Base-by-base conservation (phyloP, 2,797 vertebrate species). In the Trachurus trachurus region DNA sequence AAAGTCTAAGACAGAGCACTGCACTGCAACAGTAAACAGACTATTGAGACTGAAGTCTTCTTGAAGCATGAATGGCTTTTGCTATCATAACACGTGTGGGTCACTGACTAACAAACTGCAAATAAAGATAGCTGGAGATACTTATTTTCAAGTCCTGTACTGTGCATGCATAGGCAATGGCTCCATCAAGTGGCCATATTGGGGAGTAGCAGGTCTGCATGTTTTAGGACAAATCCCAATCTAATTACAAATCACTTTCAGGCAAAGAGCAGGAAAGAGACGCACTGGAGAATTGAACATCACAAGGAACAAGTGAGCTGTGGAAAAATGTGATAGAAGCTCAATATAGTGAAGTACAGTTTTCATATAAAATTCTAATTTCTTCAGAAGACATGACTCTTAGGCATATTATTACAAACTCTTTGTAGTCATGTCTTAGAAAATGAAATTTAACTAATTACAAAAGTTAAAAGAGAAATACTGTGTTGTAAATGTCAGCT, bases 111-210 rank as follows among this genome's bases (percentile, higher is more conserved):
- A 26, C 34, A 6, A 13, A 37, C 26, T 47, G 0, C 9, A 71
- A 9, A 16, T 7, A 17, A 31, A 52, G 21, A 7, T 11, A 45
- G 49, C 13, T 6, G 56, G 26, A 19, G 13, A 19, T 9, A 9
- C 4, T 17, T 21, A 40, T 34, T 9, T 61, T 13, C 1, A 6
- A 29, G 9, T 4, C 15, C 16, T 2, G 21, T n/a, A n/a, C 16
- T 47, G 3, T 22, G 2, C 57, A 71, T 68, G 21, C 4, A 26
- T 71, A 65, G 76, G 71, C 77, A 87, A 73, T 86, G 80, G 78
- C 91, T 60, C 89, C 89, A 80, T 74, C 92, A 26, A 26, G 89
- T 91, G 92, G 86, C 11, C 22, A 50, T 31, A 57, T 7, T 49
- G 2, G 26, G 26, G 44, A 66, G 16, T 21, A 56, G 12, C 71